Evolutionary conservation across 2,113 vertebrate species (phyloP).

Genomic region (Paracanthobrama guichenoti): DNA sequence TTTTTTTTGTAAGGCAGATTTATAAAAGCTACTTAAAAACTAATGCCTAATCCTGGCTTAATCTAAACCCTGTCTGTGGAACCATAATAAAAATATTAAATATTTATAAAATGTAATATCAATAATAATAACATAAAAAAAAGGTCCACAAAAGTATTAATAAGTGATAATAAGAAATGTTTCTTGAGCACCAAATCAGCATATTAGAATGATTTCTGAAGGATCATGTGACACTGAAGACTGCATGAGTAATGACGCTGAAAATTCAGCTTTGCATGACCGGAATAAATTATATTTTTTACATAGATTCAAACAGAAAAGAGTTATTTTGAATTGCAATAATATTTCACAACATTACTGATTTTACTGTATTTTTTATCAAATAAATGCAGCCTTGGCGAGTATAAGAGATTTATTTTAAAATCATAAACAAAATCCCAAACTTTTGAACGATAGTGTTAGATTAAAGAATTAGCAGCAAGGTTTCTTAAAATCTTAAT

Average conservation of each 20-base stretch:
- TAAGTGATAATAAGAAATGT: background rate
- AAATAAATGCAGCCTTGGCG: background rate
- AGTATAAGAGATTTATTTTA: background rate
- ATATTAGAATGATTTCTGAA: background rate
- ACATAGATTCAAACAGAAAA: background rate
- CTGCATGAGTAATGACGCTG: background rate
- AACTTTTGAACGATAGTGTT: background rate
- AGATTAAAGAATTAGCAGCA: background rate
- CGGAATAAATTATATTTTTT: background rate
- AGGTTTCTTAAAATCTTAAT: background rate
- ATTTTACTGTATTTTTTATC: background rate
- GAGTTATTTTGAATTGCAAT: background rate
- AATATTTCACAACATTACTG: background rate
- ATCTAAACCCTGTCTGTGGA: too few species aligned
- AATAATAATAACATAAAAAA: too few species aligned
- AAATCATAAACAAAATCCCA: background rate
- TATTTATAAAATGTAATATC: background rate
- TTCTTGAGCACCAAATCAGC: background rate
- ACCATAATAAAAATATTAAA: background rate
- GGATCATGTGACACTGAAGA: background rate
- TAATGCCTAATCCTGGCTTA: too few species aligned
- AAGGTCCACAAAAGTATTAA: background rate
- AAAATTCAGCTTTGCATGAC: background rate
- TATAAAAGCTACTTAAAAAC: too few species aligned
- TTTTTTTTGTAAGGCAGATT: too few species aligned